Conservation (phyloP, 1,140 invertebrate species). For the Orchesella cincta region DNA sequence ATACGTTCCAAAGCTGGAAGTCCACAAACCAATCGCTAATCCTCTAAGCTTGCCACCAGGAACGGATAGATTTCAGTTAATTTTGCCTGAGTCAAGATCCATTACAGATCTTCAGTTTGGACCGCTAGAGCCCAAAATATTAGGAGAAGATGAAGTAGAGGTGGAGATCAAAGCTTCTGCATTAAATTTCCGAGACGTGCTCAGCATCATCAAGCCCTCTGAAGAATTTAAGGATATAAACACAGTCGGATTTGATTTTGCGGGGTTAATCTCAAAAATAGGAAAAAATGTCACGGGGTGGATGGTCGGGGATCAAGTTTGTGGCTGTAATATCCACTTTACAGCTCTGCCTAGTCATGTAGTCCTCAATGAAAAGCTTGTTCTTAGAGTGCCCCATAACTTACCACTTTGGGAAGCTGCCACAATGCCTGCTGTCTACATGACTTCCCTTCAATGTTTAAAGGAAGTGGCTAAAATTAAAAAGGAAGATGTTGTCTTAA, state of each 20-base stretch:
- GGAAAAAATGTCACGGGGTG: not conserved
- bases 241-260: not conserved
- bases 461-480: not conserved
- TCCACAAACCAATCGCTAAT: not conserved
- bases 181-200: not conserved
- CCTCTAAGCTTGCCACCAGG: not conserved
- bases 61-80: not conserved
- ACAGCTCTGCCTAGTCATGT: conserved; percentile 6
- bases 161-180: not conserved
- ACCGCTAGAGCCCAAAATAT: no score
- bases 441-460: not conserved
- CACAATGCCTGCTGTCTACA: not conserved
- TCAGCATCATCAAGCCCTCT: not conserved
- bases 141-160: not conserved
- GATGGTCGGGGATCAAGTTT: not conserved
- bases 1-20: not conserved
- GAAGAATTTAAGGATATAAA: not conserved
- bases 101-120: conserved; percentile 7
- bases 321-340: no score
- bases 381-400: not conserved
- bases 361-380: not conserved
- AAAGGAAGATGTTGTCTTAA: not conserved
- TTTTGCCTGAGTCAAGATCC: not conserved
- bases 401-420: not conserved
- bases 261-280: not conserved